Evolutionary conservation across 2,113 vertebrate species (phyloP).

Genomic region (Trematocara marginatum): DNA sequence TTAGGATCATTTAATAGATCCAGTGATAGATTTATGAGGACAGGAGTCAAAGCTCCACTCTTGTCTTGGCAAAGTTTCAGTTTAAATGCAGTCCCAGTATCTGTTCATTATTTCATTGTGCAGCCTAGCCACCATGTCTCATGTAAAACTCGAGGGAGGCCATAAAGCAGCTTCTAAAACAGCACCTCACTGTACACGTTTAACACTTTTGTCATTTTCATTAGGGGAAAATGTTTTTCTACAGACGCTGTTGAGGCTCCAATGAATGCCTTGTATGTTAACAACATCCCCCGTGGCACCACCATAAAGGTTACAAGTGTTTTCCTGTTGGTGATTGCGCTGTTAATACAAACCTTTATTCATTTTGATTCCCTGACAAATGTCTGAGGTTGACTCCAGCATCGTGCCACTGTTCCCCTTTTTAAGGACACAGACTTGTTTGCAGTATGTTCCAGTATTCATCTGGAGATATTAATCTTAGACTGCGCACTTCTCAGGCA

Average conservation of each 20-base stretch:
- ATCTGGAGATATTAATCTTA: neutral
- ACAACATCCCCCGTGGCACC: neutral
- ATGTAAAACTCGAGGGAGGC: conserved; percentile 29
- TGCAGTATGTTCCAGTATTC: neutral
- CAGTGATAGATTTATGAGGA: conserved; percentile 50
- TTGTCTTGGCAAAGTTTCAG: neutral
- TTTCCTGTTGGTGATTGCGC: conserved; percentile 21
- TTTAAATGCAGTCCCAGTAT: conserved; percentile 18
- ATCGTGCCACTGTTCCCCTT: neutral
- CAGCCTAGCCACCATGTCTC: conserved; percentile 13
- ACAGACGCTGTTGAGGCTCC: neutral
- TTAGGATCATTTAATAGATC: conserved; percentile 40
- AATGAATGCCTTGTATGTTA: conserved; percentile 53
- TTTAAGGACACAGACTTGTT: neutral
- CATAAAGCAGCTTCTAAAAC: conserved; percentile 53
- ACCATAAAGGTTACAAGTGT: conserved; percentile 56
- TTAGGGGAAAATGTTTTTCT: conserved; percentile 38
- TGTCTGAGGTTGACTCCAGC: neutral
- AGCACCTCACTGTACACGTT: conserved; percentile 42
- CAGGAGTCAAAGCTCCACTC: conserved; percentile 32
- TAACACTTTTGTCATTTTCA: conserved; percentile 58
- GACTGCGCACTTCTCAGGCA: neutral
- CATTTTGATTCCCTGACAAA: conserved; percentile 42
- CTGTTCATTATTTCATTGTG: conserved; percentile 42
- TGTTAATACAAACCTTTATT: conserved; percentile 45